Evolutionary conservation across 2,113 vertebrate species (phyloP).

Genomic region (Burhinus oedicnemus): DNA sequence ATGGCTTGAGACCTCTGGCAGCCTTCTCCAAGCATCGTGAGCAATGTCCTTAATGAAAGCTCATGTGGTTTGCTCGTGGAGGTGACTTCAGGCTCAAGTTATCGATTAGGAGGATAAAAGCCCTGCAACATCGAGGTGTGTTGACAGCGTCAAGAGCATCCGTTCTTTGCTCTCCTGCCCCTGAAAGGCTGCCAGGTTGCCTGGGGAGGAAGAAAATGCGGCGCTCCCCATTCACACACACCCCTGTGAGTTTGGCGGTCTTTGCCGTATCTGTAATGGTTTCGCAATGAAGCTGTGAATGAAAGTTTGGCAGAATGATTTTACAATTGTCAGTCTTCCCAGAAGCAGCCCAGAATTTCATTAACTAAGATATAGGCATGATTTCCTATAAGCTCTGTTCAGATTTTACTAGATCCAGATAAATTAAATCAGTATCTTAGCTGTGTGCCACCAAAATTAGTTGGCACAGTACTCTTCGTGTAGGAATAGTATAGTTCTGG

Average conservation of each 20-base stretch:
- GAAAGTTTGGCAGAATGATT: constrained; percentile 20
- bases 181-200: not conserved
- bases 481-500: not conserved
- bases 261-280: not conserved
- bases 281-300: constrained; percentile 9
- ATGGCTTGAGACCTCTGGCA: not conserved
- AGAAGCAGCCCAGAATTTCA: constrained; percentile 10
- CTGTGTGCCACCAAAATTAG: not conserved
- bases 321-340: constrained; percentile 40
- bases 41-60: not conserved
- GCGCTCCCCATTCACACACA: not conserved
- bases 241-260: not conserved
- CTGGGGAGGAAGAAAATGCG: not conserved
- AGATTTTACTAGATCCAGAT: not conserved
- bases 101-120: not conserved
- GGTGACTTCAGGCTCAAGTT: not conserved
- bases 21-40: fast-evolving
- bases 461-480: not conserved
- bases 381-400: not conserved
- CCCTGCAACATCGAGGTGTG: not conserved
- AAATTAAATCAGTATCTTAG: constrained; percentile 7
- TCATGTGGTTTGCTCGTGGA: not conserved
- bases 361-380: not conserved
- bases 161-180: not conserved
- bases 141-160: not conserved